These are phyloP conservation scores for Cairina moschata DNA, from an alignment of 2,113 vertebrate genomes.

Conservation along the genomic window DNA sequence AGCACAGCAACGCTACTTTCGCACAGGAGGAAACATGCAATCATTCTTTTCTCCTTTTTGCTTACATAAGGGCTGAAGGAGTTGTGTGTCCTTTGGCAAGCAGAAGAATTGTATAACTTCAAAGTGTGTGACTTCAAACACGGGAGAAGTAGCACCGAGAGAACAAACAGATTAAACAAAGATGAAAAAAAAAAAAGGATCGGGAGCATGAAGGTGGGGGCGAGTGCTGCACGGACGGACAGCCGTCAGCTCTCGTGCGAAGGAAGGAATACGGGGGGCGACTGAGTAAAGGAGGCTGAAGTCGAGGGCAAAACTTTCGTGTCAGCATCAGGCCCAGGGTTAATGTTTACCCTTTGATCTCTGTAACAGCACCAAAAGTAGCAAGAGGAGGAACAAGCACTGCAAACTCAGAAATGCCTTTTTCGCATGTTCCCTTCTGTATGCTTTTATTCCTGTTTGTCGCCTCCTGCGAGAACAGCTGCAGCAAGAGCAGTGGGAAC, in stretches of 20 bases:
- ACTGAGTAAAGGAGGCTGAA: constrained; percentile 6
- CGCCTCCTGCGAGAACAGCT: neutral
- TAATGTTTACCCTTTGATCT: neutral
- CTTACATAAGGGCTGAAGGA: constrained; percentile 56
- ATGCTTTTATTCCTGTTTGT: neutral
- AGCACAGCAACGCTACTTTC: constrained; percentile 4
- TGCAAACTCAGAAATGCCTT: neutral
- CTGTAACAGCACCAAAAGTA: neutral
- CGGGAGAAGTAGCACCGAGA: constrained; percentile 50
- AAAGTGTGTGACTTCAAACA: constrained; percentile 74
- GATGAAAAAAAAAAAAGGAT: constrained; percentile 41
- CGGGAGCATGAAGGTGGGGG: neutral
- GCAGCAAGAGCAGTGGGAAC: neutral
- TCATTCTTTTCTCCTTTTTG: constrained; percentile 56
- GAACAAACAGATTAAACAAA: constrained; percentile 65
- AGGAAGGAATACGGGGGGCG: neutral
- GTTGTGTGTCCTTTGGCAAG: constrained; percentile 63
- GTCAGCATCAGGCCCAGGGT: neutral
- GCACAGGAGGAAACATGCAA: constrained; percentile 44
- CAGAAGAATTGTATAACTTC: constrained; percentile 70
- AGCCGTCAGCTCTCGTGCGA: neutral
- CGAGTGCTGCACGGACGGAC: neutral
- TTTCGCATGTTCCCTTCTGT: neutral
- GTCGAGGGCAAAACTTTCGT: neutral
- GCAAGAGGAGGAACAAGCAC: constrained; percentile 7